Base-by-base conservation (phyloP, 1,140 invertebrate genomes). In the Babylonia areolata region DNA sequence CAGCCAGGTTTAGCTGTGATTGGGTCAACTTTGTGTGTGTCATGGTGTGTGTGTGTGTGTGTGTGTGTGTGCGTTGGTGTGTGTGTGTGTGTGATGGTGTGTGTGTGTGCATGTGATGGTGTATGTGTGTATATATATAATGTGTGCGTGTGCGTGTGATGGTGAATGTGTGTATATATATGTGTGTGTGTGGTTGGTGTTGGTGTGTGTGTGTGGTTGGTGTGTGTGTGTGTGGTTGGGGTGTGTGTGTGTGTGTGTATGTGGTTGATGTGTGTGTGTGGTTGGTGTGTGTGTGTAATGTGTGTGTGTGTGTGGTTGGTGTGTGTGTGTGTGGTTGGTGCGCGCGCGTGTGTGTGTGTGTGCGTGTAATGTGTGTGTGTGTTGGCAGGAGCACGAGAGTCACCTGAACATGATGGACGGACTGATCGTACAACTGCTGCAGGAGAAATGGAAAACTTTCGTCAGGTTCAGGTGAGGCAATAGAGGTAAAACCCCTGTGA, bases 371-470 rank as follows among this genome's bases (percentile, higher is more conserved):
- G 58, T 64, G 12, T 64, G 12, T 64, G 12, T 64, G 23, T 87
- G 69, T 89, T 92, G 90, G n/a, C 83, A 99, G 98, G 97, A 98
- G 88, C 97, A 97, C 95, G 96, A 97, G 88, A 97, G 98, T 93
- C 99, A 99, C 95, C 95, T 99, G 88, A 98, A 99, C 91, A 95
- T 99, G 87, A 96, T 99, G 95, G 98, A 99, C 93, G 99, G 99
- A 1, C 96, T 99, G 82, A 95, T 99, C 33, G 97, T 99, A 9
- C 98, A 99, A 94, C 95, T 99, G 15, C 94, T 99, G 20, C 97
- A 99, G 92, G 98, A 98, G 0, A 99, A 99, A 95, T 99, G 99
- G 99, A 98, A 99, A 90, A 97, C 98, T 0, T 99, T 99, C 95
- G 97, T 98, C 2, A 98, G 98, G 94, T 97, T 96, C 85, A 96